Conservation (phyloP, 2,888 invertebrate species). For the Hirudinaria manillensis region DNA sequence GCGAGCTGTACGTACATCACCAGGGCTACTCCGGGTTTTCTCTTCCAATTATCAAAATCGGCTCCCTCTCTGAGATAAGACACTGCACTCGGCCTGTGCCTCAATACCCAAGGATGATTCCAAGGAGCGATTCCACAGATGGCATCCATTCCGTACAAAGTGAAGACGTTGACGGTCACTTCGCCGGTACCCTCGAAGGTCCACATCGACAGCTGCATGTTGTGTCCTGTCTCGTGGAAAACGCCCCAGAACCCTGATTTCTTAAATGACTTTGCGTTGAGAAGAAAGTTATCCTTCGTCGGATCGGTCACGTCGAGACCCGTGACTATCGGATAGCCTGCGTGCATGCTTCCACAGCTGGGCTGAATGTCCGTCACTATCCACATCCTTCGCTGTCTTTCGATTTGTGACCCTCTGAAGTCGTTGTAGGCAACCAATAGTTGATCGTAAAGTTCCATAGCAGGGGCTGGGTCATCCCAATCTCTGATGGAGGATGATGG, state of each 20-base stretch:
- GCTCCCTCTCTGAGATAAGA: constrained; percentile 37
- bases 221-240: constrained; percentile 44
- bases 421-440: constrained; percentile 37
- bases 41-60: no score
- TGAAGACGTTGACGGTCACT: constrained; percentile 43
- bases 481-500: constrained; percentile 38
- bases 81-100: constrained; percentile 15
- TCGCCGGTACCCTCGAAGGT: constrained; percentile 41
- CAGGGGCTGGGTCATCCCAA: constrained; percentile 34
- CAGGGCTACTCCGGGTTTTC: no score
- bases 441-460: constrained; percentile 38
- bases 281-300: constrained; percentile 31
- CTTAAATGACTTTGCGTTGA: constrained; percentile 33
- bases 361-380: constrained; percentile 38
- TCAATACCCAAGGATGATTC: constrained; percentile 39
- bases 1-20: constrained; percentile 20
- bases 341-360: constrained; percentile 41
- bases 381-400: constrained; percentile 32
- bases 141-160: constrained; percentile 40
- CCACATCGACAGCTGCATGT: constrained; percentile 42
- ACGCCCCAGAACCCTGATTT: constrained; percentile 40
- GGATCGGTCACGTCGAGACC: constrained; percentile 37
- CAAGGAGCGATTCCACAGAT: constrained; percentile 35
- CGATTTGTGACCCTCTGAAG: constrained; percentile 35
- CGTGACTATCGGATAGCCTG: constrained; percentile 44